Base-by-base conservation (phyloP, 1,140 invertebrate genomes). In the Zaprionus ghesquierei region DNA sequence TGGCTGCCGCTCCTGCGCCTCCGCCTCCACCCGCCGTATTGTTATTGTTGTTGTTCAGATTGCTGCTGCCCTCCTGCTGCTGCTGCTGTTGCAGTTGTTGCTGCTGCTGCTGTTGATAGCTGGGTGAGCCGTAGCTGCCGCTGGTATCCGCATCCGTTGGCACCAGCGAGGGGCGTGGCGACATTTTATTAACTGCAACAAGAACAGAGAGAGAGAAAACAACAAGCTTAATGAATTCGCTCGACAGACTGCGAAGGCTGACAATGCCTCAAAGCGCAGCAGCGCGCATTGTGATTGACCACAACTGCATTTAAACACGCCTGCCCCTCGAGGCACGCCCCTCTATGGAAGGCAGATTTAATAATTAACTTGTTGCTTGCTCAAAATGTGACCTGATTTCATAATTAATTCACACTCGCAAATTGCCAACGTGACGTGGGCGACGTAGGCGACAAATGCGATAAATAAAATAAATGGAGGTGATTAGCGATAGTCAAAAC, bases 151-250 rank as follows among this genome's bases (percentile, higher is more conserved):
- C 71, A 38, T 92, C 90, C 60, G 81, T 90, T 1, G 93, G 92
- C 59, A 95, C 94, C 62, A 94, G 75, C 20, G 93, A 94, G 51
- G 94, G 93, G 64, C 94, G 92, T 38, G 95, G 95, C 44, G 94
- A 93, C 92, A 95, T 93, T 93, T 95, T 95, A 75, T 93, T 95
- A 69, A 95, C 94, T 95, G 90, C 51, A 92, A 92, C 63, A 53
- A 60, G 49, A 38, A 54, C 12, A 64, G 50, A 94, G 80, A 20
- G 92, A 92, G 18, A 65, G 20, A 75, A 15, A 44, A 31, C n/a
- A 25, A 15, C 15, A 46, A 49, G 18, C 18, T 50, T 27, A 61
- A 13, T 62, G 15, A 38, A 51, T 51, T 13, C 8, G 33, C 9
- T 55, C 51, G 25, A 9, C 15, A 10, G 29, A 18, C 27, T 35